A percentile compares a stretch with the other conserved stretches of the same genome.
phyloP scores from a whole-genome alignment of 2,888 invertebrate species.

The Callyntrura sp. region DNA sequence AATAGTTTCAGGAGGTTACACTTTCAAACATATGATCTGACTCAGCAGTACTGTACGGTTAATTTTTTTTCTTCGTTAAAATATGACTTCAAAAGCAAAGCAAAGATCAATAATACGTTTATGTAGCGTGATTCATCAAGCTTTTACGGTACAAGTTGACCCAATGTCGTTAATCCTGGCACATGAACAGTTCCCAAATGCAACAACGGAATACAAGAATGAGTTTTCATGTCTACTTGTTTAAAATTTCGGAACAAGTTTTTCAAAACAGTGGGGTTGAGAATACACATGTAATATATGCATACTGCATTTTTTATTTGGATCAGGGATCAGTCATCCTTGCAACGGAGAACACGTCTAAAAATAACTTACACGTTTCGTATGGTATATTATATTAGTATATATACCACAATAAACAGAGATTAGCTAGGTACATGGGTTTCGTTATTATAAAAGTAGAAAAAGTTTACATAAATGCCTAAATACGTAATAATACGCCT shows the following conservation, averaged over 20 bases:
- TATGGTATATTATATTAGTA: background rate
- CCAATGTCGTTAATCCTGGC: background rate
- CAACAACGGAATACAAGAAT: background rate
- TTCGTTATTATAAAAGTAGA: background rate
- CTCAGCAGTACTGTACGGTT: background rate
- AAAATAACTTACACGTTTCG: background rate
- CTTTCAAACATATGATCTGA: background rate
- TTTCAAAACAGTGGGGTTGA: background rate
- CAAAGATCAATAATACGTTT: too few species aligned
- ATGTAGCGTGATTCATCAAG: background rate
- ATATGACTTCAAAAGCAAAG: too few species aligned
- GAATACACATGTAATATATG: slow-evolving; percentile 1
- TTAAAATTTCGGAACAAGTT: too few species aligned
- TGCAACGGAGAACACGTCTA: background rate
- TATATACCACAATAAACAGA: background rate
- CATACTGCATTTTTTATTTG: background rate
- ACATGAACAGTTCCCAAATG: background rate
- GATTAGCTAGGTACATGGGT: background rate
- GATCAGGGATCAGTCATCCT: slow-evolving; percentile 3
- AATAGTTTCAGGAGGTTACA: background rate
- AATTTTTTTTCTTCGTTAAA: background rate
- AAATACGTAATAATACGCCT: too few species aligned
- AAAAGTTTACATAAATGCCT: background rate
- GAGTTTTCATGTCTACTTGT: background rate
- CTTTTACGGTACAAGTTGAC: too few species aligned